Evolutionary conservation across 2,113 vertebrate genomes (phyloP).

Genomic region (Oreochromis spilurus): DNA sequence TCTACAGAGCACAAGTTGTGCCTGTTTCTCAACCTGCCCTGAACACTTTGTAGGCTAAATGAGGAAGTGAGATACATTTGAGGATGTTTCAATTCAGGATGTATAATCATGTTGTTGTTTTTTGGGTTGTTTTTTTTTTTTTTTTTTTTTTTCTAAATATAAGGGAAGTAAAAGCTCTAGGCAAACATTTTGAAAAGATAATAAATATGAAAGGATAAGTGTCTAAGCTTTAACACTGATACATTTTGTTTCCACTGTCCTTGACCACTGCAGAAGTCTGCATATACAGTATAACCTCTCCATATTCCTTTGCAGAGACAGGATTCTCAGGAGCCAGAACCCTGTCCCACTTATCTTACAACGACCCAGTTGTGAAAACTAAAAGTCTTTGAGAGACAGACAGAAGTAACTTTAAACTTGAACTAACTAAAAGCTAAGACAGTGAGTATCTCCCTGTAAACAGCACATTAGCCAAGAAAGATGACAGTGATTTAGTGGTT

Average conservation of each 20-base stretch:
- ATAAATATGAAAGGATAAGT: neutral
- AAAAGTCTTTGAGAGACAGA: conserved; percentile 34
- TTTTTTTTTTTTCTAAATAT: neutral
- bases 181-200: neutral
- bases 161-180: neutral
- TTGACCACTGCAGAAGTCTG: neutral
- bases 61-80: conserved; percentile 20
- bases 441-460: neutral
- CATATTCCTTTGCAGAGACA: conserved; percentile 17
- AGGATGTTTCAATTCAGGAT: neutral
- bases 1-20: neutral
- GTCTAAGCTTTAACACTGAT: neutral
- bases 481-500: neutral
- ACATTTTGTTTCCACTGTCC: neutral
- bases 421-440: neutral
- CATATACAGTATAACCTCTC: conserved; percentile 19
- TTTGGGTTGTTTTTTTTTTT: neutral
- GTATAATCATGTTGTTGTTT: neutral
- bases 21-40: neutral
- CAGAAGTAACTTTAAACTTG: neutral
- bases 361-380: conserved; percentile 47
- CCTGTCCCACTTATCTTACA: conserved; percentile 44
- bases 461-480: neutral
- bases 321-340: conserved; percentile 39
- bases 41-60: neutral